phyloP scores from a whole-genome alignment of 2,888 invertebrate genomes.

The Onchidella celtica region DNA sequence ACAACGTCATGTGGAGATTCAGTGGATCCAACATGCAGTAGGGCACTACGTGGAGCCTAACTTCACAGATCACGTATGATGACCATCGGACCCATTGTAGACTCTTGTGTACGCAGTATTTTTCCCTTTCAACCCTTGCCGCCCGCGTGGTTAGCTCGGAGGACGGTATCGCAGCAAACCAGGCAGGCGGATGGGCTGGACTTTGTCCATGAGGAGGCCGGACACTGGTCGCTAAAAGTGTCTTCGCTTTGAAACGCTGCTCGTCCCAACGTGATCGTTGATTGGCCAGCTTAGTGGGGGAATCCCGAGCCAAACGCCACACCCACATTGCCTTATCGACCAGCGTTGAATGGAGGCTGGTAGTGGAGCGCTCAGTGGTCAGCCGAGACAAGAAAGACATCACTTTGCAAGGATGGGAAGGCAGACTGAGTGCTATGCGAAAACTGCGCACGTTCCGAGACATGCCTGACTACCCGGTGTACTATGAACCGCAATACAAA shows the following conservation, averaged over 20 bases:
- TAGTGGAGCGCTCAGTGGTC: too few relatives aligned
- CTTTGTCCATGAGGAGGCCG: background rate
- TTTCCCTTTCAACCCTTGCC: background rate
- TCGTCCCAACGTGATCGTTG: background rate
- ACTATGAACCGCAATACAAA: too few relatives aligned
- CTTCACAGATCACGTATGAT: background rate
- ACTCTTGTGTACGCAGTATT: background rate
- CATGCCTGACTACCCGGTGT: too few relatives aligned
- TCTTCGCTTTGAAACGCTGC: background rate
- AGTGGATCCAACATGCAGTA: too few relatives aligned
- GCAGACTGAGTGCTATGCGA: too few relatives aligned
- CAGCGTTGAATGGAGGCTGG: background rate
- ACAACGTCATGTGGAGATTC: too few relatives aligned
- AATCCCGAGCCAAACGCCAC: background rate
- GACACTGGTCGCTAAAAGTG: background rate
- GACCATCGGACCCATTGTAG: background rate
- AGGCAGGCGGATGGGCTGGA: background rate
- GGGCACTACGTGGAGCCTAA: too few relatives aligned
- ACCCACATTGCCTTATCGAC: background rate
- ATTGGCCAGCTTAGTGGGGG: background rate
- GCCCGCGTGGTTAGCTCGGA: background rate
- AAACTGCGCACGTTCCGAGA: too few relatives aligned
- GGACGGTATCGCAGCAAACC: background rate
- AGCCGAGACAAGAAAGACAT: too few relatives aligned
- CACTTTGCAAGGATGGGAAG: too few relatives aligned